phyloP scores from a whole-genome alignment of 2,797 vertebrate species.

The Galagoides demidoff region DNA sequence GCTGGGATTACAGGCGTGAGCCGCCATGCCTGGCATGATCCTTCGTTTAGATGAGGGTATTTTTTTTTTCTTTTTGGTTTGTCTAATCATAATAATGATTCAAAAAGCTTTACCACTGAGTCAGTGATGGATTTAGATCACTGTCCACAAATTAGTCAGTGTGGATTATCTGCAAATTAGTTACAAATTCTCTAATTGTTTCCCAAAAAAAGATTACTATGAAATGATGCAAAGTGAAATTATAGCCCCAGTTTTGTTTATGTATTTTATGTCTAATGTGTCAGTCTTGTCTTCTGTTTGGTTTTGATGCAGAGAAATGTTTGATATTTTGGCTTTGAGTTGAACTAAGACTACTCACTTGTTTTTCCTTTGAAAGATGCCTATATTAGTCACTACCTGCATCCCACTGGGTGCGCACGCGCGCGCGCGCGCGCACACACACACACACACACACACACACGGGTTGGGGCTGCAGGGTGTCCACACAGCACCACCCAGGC shows the following conservation, averaged over 20 bases:
- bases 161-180: background rate
- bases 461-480: background rate
- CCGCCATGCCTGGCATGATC: no score
- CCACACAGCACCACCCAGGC: background rate
- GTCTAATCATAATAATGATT: constrained; percentile 40
- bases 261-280: background rate
- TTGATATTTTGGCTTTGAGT: constrained; percentile 30
- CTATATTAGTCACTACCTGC: background rate
- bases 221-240: background rate
- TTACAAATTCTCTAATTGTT: constrained; percentile 46
- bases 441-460: background rate
- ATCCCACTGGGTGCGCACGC: background rate
- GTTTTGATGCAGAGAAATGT: background rate
- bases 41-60: background rate
- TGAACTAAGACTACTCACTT: background rate
- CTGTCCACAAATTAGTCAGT: no score
- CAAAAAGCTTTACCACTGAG: constrained; percentile 8
- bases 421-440: background rate
- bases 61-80: background rate
- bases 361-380: background rate
- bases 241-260: constrained; percentile 14
- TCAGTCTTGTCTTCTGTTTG: background rate
- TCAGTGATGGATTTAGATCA: background rate
- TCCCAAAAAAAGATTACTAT: background rate
- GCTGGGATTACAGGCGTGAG: no score